Base-by-base conservation (phyloP, 2,797 vertebrate species). In the Sitta carolinensis region DNA sequence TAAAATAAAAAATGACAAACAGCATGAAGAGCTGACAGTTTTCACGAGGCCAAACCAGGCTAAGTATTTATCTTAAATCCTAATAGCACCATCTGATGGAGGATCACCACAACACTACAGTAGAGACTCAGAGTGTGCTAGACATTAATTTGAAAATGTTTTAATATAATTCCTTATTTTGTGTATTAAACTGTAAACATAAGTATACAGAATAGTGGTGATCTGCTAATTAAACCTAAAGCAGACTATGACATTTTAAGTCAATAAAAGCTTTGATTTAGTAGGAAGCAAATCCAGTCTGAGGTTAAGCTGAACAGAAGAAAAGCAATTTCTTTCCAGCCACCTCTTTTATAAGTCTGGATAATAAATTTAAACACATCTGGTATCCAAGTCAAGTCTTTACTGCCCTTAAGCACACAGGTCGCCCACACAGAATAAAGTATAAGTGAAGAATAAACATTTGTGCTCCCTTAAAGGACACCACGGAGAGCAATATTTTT, bases 81-180 rank as follows among this genome's bases (percentile, higher is more conserved):
- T 89, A 95, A 92, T 23, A 97, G 93, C 92, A 93, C 94, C 95
- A 96, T 91, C 96, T 96, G 91, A 95, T 95, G 93, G 94, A 94
- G 72, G 58, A 86, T 90, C 70, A 77, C 29, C 74, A 89, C 85
- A 95, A 38, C 32, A 52, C 72, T 54, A 34, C 52, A 63, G 58
- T 51, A 89, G 66, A 83, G 5, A 80, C 62, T 74, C 51, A 34
- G 51, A 82, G 23, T 16, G 27, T 69, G 40, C 43, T 34, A 73
- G 36, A 73, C 76, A 54, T 32, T 32, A 2, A 59, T 51, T 30
- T 43, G 27, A 67, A 79, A 94, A 64, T 15, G 10, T 32, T 83
- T 79, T 62, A 51, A 50, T 32, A 29, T 1, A 61, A 55, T 48
- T 75, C 51, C 42, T 74, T 66, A 54, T 32, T 63, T 79, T 73